Evolutionary conservation across 1,140 invertebrate species (phyloP), one percentile per base, ranked within the genome.

Genomic region (Dendroctonus valens): DNA sequence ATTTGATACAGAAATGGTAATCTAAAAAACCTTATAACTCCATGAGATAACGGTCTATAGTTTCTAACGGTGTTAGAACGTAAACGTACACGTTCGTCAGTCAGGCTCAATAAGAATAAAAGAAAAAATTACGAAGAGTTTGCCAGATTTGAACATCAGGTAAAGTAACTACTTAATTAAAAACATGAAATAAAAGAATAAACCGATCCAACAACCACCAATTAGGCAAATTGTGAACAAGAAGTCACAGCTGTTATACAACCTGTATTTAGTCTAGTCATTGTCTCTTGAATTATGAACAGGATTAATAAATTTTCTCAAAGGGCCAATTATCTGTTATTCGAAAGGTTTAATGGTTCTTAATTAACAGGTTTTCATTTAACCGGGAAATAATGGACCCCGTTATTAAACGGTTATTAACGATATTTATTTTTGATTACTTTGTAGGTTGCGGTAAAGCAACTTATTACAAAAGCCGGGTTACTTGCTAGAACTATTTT

Each of bases 251-350:
- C 58, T 54, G 59, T 67, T 67, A 67, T 57, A 49, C 59, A 67
- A 67, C 58, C 65, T 55, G 59, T 62, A 67, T 67, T 67, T 67
- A 67, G 65, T 67, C 65, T 59, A 59, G 50, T 52, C 39, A 61
- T 61, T 61, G 65, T 67, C 65, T 67, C 58, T 8, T 67, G 65
- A 67, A 67, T 67, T 67, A 67, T 61, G 58, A 67, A 61, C 37
- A 55, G 59, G 55, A 67, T 54, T 67, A 67, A 67, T 67, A 67
- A 67, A 67, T 61, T 61, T 55, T 12, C 58, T 62, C 49, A 55
- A 54, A 60, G 59, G 51, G 44, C 41, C 41, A 67, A 67, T 67
- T 67, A 67, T 67, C 65, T 46, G 58, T 67, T 67, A 61, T 67
- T 61, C 49, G 52, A 61, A 67, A 42, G 65, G 59, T 61, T 67